Base-by-base conservation (phyloP, 2,797 vertebrate species). In the Sphaeramia orbicularis region DNA sequence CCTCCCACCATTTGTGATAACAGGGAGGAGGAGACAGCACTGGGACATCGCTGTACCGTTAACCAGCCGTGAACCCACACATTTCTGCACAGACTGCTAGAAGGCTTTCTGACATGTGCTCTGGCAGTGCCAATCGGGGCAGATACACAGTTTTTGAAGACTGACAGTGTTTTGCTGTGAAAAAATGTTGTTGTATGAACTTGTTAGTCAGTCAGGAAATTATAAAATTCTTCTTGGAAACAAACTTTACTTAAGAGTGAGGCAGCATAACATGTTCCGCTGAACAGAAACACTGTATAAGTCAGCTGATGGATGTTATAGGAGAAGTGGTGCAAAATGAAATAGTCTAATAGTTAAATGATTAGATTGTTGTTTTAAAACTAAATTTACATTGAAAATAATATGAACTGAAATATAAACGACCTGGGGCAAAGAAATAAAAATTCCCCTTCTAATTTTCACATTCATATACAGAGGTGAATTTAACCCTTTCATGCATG, bases 31-130 rank as follows among this genome's bases (percentile, higher is more conserved):
- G 32, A 49, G 40, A 35, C 21, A 32, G 58, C 59, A 30, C 44
- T 56, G 32, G 44, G 50, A 55, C 56, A 10, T 51, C 35, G 56
- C 16, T 62, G 43, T 21, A 18, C 55, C 27, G 11, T 59, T 59
- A 40, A 37, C 0, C 3, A 1, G n/a, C 9, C 40, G 58, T 18
- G 37, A 18, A 43, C 36, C 7, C 35, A 61, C 35, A 21, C 21
- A 35, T 53, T 36, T 8, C 42, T 40, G 52, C 56, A 24, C 15
- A 36, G 36, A 35, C 24, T 24, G 24, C 42, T 30, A 35, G 15
- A 19, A 16, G 53, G 52, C 16, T 49, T 35, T 42, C 10, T 49
- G 37, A 15, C 24, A 13, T 42, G 37, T 15, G n/a, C 43, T 47
- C 35, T 40, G 38, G 14, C 53, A 43, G 53, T 53, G 49, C 18